Conservation (phyloP, 2,888 invertebrate species). For the Dolomedes plantarius region DNA sequence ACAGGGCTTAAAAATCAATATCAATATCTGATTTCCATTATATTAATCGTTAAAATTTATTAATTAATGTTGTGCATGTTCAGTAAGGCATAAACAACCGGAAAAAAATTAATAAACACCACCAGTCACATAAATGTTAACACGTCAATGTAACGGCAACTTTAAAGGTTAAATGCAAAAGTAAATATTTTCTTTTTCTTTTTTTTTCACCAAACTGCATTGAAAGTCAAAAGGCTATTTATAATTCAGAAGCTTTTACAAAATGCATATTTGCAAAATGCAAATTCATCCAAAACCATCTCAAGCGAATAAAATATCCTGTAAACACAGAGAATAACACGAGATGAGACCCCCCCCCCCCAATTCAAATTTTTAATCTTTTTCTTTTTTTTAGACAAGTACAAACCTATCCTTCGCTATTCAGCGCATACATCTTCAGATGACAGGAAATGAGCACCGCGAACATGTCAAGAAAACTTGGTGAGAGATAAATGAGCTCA, state of each 20-base stretch:
- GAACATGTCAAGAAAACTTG: neutral
- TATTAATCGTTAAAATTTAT: too few relatives aligned
- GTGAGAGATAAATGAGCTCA: neutral
- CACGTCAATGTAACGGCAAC: too few relatives aligned
- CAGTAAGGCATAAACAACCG: too few relatives aligned
- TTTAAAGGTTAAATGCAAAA: too few relatives aligned
- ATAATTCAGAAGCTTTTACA: neutral
- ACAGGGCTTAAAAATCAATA: too few relatives aligned
- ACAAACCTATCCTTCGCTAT: neutral
- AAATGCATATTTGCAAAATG: neutral
- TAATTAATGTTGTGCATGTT: too few relatives aligned
- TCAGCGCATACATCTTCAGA: neutral
- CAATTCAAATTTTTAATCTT: neutral
- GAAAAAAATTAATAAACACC: too few relatives aligned
- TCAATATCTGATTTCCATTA: too few relatives aligned
- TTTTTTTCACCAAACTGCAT: too few relatives aligned
- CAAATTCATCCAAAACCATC: neutral
- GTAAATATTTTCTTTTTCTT: too few relatives aligned
- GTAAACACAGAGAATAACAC: neutral
- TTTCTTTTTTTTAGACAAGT: neutral
- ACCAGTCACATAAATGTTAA: too few relatives aligned
- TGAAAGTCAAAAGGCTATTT: neutral
- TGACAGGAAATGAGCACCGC: neutral
- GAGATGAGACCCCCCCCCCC: neutral
- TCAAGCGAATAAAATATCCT: neutral